phyloP scores from a whole-genome alignment of 2,113 vertebrate species.

The Podiceps cristatus region DNA sequence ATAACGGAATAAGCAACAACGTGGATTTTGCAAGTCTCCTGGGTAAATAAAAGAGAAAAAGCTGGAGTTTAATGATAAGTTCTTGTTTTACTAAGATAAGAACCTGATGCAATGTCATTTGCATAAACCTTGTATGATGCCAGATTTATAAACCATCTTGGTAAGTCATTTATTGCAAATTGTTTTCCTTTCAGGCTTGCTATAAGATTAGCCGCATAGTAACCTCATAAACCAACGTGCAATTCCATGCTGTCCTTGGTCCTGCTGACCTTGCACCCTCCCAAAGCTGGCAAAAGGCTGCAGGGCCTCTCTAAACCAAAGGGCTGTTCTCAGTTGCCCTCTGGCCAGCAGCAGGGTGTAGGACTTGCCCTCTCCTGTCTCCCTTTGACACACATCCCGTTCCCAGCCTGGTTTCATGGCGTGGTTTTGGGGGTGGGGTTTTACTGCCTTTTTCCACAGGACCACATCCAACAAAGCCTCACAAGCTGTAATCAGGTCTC shows the following conservation, averaged over 20 bases:
- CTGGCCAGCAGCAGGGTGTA: background rate
- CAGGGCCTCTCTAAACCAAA: background rate
- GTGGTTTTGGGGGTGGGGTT: background rate
- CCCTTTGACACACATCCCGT: background rate
- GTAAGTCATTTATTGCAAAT: background rate
- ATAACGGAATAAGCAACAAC: slow-evolving; percentile 90
- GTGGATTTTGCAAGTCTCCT: slow-evolving; percentile 96
- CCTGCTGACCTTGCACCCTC: background rate
- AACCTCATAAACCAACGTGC: background rate
- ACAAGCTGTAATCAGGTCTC: background rate
- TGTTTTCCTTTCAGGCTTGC: background rate
- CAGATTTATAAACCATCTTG: background rate
- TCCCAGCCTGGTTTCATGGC: background rate
- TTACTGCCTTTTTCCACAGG: background rate
- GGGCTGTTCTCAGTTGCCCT: background rate
- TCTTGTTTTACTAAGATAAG: background rate
- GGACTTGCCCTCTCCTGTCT: background rate
- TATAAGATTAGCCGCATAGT: background rate
- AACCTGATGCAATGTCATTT: background rate
- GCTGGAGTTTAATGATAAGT: background rate
- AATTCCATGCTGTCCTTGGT: background rate
- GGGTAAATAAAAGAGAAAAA: background rate
- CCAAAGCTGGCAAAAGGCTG: background rate
- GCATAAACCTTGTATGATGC: background rate
- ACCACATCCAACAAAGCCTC: background rate